These are phyloP conservation scores for Temnopleurus reevesii DNA, from an alignment of 53 echinoderm and acorn worm genomes.

Conservation along the genomic window DNA sequence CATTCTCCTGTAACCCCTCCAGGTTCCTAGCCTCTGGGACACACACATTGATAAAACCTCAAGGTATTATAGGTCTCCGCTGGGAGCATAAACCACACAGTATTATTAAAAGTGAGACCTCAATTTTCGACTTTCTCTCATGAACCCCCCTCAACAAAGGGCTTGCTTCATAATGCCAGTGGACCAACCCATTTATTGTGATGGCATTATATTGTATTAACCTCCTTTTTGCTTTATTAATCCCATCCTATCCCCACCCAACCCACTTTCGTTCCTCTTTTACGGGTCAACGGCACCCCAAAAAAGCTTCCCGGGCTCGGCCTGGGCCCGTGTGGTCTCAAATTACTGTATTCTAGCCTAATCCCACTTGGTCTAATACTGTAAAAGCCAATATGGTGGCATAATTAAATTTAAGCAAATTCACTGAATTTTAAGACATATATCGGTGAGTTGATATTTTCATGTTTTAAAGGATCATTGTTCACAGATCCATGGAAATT, in stretches of 20 bases:
- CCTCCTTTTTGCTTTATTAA: slow-evolving; percentile 32
- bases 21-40: not conserved
- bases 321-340: no score
- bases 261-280: not conserved
- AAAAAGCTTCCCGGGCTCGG: no score
- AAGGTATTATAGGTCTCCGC: not conserved
- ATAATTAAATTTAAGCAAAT: no score
- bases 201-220: slow-evolving; percentile 9
- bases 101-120: slow-evolving; percentile 22
- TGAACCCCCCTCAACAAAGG: slow-evolving; percentile 6
- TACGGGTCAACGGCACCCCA: slow-evolving; percentile 2
- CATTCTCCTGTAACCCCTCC: not conserved
- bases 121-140: not conserved
- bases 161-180: slow-evolving; percentile 14
- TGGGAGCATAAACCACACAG: slow-evolving; percentile 8
- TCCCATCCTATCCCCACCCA: slow-evolving; percentile 27
- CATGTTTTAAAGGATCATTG: no score
- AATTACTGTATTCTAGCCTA: no score
- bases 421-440: no score
- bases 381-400: no score
- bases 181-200: slow-evolving; percentile 21
- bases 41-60: slow-evolving; percentile 31
- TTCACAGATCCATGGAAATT: no score
- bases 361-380: no score
- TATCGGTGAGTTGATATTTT: no score